Evolutionary conservation across 2,113 vertebrate species (phyloP), one percentile per base, ranked within the genome.

Genomic region (Gopherus flavomarginatus): DNA sequence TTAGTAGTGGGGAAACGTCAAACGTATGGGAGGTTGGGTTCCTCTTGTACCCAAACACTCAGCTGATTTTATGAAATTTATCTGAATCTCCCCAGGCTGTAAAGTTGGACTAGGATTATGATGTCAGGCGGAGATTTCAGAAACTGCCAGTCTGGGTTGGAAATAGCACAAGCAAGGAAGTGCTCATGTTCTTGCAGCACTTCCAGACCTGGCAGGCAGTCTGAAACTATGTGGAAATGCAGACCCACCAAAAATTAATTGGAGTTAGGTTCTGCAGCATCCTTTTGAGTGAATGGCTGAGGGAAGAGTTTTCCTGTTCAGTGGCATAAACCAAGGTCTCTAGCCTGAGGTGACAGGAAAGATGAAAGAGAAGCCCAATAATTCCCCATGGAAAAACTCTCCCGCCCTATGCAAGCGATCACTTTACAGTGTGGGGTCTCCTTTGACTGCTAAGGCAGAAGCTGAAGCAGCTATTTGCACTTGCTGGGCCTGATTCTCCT

Each of bases 1-100:
- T 97, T 94, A 96, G 92, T 92, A 52, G 83, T 85, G 89, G 44
- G 86, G 92, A 92, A 93, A 96, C 92, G 89, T 95, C 80, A 95
- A 92, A 97, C 89, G 80, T 69, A 69, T 89, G 86, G 88, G 69
- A 81, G 90, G 92, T 81, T 82, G 77, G 44, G 83, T 56, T 95
- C 87, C 35, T 96, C 95, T 92, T 1, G 3, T 85, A 62, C 83
- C 81, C 72, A 89, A 59, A 90, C 81, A 93, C 77, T 87, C 5
- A 0, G 59, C 57, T 86, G 65, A 11, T 94, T 62, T 87, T 54
- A 54, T 19, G 80, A 93, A 91, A 81, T 90, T 83, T 38, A 84
- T 90, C 86, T 95, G 90, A 89, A 56, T 94, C 52, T 84, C 47
- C 52, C 5, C 5, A 38, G 42, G 62, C 59, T 86, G 16, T 22